Evolutionary conservation across 2,113 vertebrate species (phyloP), one percentile per base, ranked within the genome.

Genomic region (Neogobius melanostomus): DNA sequence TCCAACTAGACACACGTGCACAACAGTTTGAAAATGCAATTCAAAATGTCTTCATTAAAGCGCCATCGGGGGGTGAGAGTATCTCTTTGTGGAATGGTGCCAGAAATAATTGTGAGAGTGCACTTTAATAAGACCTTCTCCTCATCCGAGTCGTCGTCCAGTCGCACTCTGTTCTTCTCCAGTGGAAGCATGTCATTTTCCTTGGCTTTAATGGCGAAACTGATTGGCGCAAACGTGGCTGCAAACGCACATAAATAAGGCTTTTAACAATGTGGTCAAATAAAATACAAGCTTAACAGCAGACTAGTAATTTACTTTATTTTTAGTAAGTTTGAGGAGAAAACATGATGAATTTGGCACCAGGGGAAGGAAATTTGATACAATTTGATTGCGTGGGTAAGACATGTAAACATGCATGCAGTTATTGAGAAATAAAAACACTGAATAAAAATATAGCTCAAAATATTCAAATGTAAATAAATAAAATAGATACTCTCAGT

Each of bases 191-290:
- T 87, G 86, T 99, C 97, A 0, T 96, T 98, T 87, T 99, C 98
- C 87, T 99, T 99, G 71, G 95, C 94, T 79, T 94, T 96, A 87
- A 99, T 99, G 15, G 98, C 97, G 87, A 99, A 99, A 82, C 95
- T 96, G 91, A 99, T 99, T 11, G 98, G 98, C 11, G 97, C 98
- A 89, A 99, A 98, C 0, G 96, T 95, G 46, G 92, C 98, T 99
- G 86, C 72, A 82, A 77, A 85, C 86, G 62, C 36, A 80, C 48
- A 67, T 11, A 17, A 60, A 61, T 45, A 45, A 45, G 11, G 8
- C 17, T 44, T n/a, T 61, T 61, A 61, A n/a, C 59, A 60, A 5
- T 7, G 44, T 3, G 7, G 4, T 5, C 44, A 61, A 61, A 43
- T 6, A 2, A 7, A 43, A 44, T 14, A 43, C 53, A 56, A 56